Percentiles rank a stretch among this genome's conserved stretches.
Conservation (phyloP, 2,113 vertebrate species). For the Laterallus jamaicensis region DNA sequence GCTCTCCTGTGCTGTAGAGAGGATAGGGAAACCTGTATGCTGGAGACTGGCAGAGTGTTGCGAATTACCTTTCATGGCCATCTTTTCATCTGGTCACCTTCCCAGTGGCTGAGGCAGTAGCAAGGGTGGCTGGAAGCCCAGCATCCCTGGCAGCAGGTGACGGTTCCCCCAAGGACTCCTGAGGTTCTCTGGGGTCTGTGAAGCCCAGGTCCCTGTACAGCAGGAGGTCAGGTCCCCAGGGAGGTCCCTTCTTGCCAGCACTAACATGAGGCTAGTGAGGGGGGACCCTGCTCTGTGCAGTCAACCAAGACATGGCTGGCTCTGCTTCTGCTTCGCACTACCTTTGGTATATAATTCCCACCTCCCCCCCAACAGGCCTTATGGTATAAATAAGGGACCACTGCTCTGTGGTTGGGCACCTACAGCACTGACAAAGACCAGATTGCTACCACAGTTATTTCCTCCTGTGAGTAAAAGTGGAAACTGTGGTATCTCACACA, state of each 20-base stretch:
- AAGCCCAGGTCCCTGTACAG: neutral
- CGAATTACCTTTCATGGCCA: neutral
- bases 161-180: neutral
- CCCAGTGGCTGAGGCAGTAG: fast-evolving
- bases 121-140: neutral
- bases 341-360: neutral
- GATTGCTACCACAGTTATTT: slow-evolving; percentile 46
- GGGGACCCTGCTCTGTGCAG: fast-evolving
- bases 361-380: fast-evolving
- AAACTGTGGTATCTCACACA: slow-evolving; percentile 13
- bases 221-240: fast-evolving
- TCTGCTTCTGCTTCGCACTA: neutral
- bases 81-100: neutral
- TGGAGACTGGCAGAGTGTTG: neutral
- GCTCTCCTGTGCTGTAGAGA: neutral
- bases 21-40: neutral
- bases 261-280: neutral
- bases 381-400: neutral
- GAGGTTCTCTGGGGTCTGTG: neutral
- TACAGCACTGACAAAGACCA: slow-evolving; percentile 22
- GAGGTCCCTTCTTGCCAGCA: neutral
- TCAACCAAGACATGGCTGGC: fast-evolving
- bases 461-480: neutral
- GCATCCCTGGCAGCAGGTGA: fast-evolving
- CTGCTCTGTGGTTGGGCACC: neutral